Evolutionary conservation across 2,113 vertebrate species (phyloP).

Genomic region (Hiodon tergisus): DNA sequence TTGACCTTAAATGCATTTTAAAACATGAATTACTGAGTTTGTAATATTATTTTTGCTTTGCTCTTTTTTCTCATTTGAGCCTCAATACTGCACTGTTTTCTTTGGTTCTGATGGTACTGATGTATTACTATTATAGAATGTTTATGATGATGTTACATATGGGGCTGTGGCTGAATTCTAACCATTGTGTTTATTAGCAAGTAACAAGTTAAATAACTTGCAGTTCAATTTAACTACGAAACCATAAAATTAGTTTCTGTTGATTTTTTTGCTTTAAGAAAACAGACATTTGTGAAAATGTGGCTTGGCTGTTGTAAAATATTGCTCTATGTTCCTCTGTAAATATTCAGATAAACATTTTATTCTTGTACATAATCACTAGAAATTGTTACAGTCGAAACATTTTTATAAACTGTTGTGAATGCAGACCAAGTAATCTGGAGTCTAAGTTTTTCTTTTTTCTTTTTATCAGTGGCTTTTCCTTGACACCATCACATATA

Average conservation of each 20-base stretch:
- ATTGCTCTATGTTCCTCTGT: constrained; percentile 78
- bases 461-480: constrained; percentile 14
- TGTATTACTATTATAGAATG: constrained; percentile 15
- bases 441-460: neutral
- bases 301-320: constrained; percentile 69
- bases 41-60: constrained; percentile 16
- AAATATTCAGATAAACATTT: constrained; percentile 88
- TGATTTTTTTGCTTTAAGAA: constrained; percentile 19
- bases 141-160: constrained; percentile 26
- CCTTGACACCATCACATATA: constrained; percentile 12
- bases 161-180: neutral
- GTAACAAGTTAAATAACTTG: neutral
- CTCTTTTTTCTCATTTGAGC: constrained; percentile 47
- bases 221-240: constrained; percentile 2
- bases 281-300: constrained; percentile 38
- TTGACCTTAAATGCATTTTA: constrained; percentile 12
- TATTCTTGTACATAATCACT: constrained; percentile 78
- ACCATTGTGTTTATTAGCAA: neutral
- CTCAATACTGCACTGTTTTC: constrained; percentile 37
- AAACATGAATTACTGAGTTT: neutral
- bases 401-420: constrained; percentile 8
- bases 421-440: neutral
- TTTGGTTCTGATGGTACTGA: constrained; percentile 54
- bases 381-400: constrained; percentile 41
- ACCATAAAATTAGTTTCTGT: constrained; percentile 12